These are phyloP conservation scores for Neodon shergylaensis DNA, from an alignment of 2,113 vertebrate species.

Conservation along the genomic window DNA sequence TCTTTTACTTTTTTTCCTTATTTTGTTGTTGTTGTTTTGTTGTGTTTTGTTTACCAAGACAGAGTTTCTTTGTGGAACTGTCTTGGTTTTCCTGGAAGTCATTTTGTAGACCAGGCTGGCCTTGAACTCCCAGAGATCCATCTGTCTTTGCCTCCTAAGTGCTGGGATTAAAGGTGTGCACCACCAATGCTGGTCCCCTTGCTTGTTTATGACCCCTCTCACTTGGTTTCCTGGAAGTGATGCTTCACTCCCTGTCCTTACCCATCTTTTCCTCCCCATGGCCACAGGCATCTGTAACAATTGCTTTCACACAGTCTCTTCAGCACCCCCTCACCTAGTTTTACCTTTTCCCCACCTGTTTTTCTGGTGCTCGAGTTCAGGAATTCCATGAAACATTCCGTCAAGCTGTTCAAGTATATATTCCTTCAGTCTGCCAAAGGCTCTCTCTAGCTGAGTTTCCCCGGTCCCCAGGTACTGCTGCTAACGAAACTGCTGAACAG, in stretches of 20 bases:
- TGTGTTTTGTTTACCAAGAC: too few species aligned
- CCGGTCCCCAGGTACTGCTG: conserved; percentile 78
- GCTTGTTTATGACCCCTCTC: neutral
- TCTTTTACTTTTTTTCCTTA: too few species aligned
- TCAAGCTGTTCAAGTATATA: conserved; percentile 70
- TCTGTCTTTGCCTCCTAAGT: too few species aligned
- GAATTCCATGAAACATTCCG: conserved; percentile 76
- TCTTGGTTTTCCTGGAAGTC: too few species aligned
- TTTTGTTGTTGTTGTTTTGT: too few species aligned
- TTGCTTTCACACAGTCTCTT: neutral
- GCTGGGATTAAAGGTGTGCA: too few species aligned
- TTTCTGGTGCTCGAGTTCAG: conserved; percentile 72
- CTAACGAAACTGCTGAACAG: conserved; percentile 83
- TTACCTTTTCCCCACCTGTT: conserved; percentile 66
- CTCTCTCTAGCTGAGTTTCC: conserved; percentile 83
- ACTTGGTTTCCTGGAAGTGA: neutral
- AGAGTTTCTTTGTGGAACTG: too few species aligned
- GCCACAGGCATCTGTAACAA: neutral
- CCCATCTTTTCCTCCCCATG: conserved; percentile 46
- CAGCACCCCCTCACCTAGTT: conserved; percentile 40
- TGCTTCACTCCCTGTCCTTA: neutral
- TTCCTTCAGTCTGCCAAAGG: conserved; percentile 70
- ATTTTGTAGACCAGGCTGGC: too few species aligned
- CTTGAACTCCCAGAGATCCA: too few species aligned
- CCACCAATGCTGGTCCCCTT: neutral